Conservation (phyloP, 2,113 vertebrate species). For the Podiceps cristatus region DNA sequence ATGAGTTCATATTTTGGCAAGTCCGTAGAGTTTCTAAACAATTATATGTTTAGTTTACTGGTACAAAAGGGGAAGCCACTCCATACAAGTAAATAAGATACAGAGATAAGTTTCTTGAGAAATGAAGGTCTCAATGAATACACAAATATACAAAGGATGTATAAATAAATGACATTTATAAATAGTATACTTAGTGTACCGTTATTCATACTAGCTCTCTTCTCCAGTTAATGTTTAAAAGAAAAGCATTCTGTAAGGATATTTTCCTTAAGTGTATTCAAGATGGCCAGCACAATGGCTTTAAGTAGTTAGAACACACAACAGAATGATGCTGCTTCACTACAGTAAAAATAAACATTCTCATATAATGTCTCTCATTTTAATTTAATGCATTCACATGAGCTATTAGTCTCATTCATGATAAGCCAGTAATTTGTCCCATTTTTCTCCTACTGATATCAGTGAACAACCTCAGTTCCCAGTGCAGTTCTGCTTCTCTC, state of each 20-base stretch:
- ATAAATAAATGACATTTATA: slow-evolving; percentile 55
- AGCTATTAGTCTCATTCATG: background rate
- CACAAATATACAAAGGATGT: slow-evolving; percentile 54
- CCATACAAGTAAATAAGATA: slow-evolving; percentile 39
- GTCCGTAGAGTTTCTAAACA: slow-evolving; percentile 45
- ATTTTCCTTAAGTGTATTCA: background rate
- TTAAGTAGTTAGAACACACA: background rate
- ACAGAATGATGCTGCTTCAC: background rate
- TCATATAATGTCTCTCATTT: background rate
- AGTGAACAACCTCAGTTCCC: background rate
- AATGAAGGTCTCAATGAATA: slow-evolving; percentile 32
- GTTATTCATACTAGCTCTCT: background rate
- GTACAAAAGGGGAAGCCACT: slow-evolving; percentile 42
- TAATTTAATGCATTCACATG: background rate
- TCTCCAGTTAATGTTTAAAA: background rate
- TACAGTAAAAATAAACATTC: background rate
- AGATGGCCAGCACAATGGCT: background rate
- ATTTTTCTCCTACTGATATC: background rate
- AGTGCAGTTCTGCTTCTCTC: background rate
- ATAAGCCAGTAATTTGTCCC: background rate
- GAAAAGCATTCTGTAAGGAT: background rate
- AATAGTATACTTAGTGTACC: background rate
- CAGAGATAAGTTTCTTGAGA: slow-evolving; percentile 49
- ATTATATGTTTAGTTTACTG: slow-evolving; percentile 56
- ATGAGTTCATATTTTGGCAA: slow-evolving; percentile 68